phyloP scores from a whole-genome alignment of 2,888 invertebrate species.

The Melangyna quadrimaculata region DNA sequence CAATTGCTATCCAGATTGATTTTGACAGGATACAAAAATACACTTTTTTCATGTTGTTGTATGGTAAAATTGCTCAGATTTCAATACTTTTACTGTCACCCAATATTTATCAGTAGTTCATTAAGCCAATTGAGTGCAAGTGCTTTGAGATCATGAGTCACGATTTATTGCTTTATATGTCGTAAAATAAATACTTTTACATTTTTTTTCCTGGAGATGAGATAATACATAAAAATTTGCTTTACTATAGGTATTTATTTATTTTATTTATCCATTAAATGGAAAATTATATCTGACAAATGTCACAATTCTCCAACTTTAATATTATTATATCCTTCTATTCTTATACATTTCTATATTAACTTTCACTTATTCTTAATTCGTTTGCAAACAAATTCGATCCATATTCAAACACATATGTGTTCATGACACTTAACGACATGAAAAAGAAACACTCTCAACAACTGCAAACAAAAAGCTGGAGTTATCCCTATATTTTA shows the following conservation, averaged over 20 bases:
- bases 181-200: conserved; percentile 33
- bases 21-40: neutral
- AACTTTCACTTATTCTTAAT: conserved; percentile 44
- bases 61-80: conserved; percentile 35
- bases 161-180: conserved; percentile 37
- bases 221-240: no score
- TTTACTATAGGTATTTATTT: neutral
- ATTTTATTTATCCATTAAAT: conserved; percentile 11
- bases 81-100: neutral
- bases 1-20: neutral
- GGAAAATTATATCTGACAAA: neutral
- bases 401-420: conserved; percentile 28
- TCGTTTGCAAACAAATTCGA: conserved; percentile 59
- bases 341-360: conserved; percentile 31
- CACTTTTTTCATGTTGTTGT: conserved; percentile 26
- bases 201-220: no score
- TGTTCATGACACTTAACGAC: conserved; percentile 25
- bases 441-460: neutral
- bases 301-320: neutral
- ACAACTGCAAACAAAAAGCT: neutral
- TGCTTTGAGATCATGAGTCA: conserved; percentile 17
- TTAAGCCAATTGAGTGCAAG: conserved; percentile 45
- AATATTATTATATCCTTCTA: neutral
- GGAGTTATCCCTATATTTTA: neutral
- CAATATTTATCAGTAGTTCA: conserved; percentile 55